phyloP scores from a whole-genome alignment of 1,140 invertebrate genomes.

The Steinernema khuongi region DNA sequence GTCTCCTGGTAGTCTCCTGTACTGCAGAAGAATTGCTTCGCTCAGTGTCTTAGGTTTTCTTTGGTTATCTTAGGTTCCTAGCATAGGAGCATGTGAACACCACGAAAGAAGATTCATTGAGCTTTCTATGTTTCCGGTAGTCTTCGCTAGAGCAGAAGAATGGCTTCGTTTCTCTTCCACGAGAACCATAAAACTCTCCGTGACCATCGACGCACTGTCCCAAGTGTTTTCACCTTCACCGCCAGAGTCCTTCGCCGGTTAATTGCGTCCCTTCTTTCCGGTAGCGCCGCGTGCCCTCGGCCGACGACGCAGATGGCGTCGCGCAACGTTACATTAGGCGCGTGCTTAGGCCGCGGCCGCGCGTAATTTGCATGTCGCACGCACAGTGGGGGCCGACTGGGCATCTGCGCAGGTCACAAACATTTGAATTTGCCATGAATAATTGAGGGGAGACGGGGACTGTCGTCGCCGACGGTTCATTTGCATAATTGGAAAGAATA shows the following conservation, averaged over 20 bases:
- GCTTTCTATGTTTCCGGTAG: no score
- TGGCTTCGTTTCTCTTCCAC: no score
- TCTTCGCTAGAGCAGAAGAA: no score
- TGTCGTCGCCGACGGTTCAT: neutral
- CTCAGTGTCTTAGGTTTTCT: no score
- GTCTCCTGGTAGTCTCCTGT: no score
- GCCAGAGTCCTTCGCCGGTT: neutral
- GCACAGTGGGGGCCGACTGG: conserved; percentile 1
- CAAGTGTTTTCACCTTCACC: conserved; percentile 7
- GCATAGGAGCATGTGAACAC: no score
- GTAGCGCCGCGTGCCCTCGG: neutral
- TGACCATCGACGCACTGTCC: no score
- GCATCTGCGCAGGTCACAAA: conserved; percentile 11
- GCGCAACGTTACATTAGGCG: conserved; percentile 16
- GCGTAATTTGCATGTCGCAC: conserved; percentile 7
- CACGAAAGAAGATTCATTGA: no score
- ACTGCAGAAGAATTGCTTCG: no score
- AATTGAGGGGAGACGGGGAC: neutral
- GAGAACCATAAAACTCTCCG: no score
- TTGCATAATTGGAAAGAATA: conserved; percentile 15
- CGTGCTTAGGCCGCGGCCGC: conserved; percentile 12
- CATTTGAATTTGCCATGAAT: conserved; percentile 13
- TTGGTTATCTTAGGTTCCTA: no score
- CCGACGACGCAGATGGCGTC: conserved; percentile 6
- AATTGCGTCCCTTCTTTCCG: conserved; percentile 7